Conservation (phyloP, 2,888 invertebrate species). For the Phyllotreta cruciferae region DNA sequence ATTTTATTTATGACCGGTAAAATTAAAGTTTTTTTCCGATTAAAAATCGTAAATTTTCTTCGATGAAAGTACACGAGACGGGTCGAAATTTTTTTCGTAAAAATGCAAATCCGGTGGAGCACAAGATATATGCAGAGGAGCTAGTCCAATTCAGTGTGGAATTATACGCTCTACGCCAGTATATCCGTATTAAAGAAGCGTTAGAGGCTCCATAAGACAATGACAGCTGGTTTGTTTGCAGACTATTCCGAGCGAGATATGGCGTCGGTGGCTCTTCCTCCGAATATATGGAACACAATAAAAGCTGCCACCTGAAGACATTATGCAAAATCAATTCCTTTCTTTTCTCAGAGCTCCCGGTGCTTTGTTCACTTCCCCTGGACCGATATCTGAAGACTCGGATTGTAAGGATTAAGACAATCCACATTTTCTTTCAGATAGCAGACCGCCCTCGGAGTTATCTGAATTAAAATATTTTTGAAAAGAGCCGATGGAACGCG, state of each 20-base stretch:
- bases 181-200: constrained; percentile 57
- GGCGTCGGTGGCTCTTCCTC: constrained; percentile 51
- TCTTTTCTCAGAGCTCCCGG: constrained; percentile 49
- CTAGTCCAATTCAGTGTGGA: constrained; percentile 27
- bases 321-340: constrained; percentile 64
- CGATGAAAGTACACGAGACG: too few relatives aligned
- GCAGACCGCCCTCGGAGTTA: constrained; percentile 38
- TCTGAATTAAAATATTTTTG: constrained; percentile 41
- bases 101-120: constrained; percentile 7
- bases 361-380: constrained; percentile 57
- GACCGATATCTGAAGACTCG: constrained; percentile 51
- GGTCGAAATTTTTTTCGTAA: too few relatives aligned
- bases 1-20: not conserved
- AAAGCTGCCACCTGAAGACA: constrained; percentile 62
- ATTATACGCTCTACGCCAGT: constrained; percentile 47
- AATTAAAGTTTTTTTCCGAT: too few relatives aligned
- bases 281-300: constrained; percentile 62
- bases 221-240: constrained; percentile 61
- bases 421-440: constrained; percentile 47
- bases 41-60: too few relatives aligned
- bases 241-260: constrained; percentile 57
- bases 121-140: constrained; percentile 24
- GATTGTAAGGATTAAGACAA: constrained; percentile 58
- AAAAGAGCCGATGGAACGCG: constrained; percentile 32
- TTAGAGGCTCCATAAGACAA: constrained; percentile 55